Conservation (phyloP, 2,797 vertebrate species). For the Nannoperca australis region DNA sequence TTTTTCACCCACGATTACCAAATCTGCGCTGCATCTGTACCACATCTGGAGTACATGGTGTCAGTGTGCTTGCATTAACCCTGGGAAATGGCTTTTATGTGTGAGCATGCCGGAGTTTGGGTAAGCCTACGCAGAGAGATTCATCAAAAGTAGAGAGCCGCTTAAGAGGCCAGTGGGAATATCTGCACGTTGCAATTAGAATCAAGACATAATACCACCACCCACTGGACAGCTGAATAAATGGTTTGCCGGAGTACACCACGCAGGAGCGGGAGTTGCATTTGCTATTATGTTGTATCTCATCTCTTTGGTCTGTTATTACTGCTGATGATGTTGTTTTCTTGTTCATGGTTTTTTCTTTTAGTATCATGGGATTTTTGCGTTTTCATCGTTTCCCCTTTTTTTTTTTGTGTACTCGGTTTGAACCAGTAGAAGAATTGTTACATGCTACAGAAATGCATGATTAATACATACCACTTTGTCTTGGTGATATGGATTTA, state of each 20-base stretch:
- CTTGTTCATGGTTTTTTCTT: conserved; percentile 57
- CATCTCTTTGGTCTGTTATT: conserved; percentile 65
- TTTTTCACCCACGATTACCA: conserved; percentile 49
- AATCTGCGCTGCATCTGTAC: conserved; percentile 38
- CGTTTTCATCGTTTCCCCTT: conserved; percentile 25
- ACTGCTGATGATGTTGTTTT: conserved; percentile 67
- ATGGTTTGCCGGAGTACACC: conserved; percentile 67
- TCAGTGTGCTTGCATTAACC: conserved; percentile 70
- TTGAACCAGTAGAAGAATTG: not conserved
- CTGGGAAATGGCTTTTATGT: conserved; percentile 69
- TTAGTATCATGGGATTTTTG: conserved; percentile 42
- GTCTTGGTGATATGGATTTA: not conserved
- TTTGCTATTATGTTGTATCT: conserved; percentile 61
- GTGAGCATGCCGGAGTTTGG: conserved; percentile 69
- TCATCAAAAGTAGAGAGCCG: conserved; percentile 78
- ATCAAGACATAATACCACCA: conserved; percentile 82
- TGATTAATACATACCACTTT: not conserved
- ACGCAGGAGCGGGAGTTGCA: conserved; percentile 59
- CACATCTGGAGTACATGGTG: conserved; percentile 57
- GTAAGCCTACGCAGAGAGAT: conserved; percentile 77
- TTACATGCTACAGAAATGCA: not conserved
- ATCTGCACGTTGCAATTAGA: conserved; percentile 83
- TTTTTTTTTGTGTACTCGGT: not conserved
- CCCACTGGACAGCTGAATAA: conserved; percentile 81
- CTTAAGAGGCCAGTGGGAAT: conserved; percentile 83